Evolutionary conservation across 2,797 vertebrate genomes (phyloP), one percentile per base, ranked within the genome.

Genomic region (Coregonus suidteri): DNA sequence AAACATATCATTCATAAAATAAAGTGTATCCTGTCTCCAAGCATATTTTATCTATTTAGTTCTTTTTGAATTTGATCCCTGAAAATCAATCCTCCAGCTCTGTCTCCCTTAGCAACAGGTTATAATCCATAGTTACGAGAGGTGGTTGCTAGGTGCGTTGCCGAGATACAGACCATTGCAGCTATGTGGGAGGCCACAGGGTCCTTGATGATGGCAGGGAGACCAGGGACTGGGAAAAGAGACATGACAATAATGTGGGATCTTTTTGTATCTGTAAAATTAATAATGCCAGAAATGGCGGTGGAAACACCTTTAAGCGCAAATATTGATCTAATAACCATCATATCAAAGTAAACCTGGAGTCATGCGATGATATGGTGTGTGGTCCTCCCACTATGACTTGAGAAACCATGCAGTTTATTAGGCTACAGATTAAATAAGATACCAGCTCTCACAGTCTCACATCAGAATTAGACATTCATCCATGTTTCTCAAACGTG

Each of bases 31-130:
- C 75, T 71, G 78, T 79, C 75, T 75, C 71, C 25, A 74, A 77
- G 69, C 65, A 82, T 86, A 88, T 83, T 90, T 90, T 91, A 88
- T 88, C 82, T 83, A 79, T 89, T 83, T 90, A 88, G 90, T 91
- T 90, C 80, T 88, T 86, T 92, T 90, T 88, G 86, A 90, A 91
- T 91, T 91, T 87, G 74, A 90, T 91, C 79, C 75, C 79, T 88
- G 25, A 92, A 86, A 94, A 95, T 93, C 92, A 93, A 94, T 93
- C 87, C 91, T 85, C 91, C 90, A 93, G 93, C 92, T 92, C 92
- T 90, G 93, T 95, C 91, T 94, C 94, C 94, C 93, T 93, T 94
- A 93, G 94, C 94, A 95, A 95, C 94, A 95, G 93, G 93, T 95
- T 95, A 93, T 94, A 94, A 95, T 94, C 93, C 94, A 93, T 95